Evolutionary conservation across 2,797 vertebrate genomes (phyloP).

Genomic region (Taeniopygia guttata): DNA sequence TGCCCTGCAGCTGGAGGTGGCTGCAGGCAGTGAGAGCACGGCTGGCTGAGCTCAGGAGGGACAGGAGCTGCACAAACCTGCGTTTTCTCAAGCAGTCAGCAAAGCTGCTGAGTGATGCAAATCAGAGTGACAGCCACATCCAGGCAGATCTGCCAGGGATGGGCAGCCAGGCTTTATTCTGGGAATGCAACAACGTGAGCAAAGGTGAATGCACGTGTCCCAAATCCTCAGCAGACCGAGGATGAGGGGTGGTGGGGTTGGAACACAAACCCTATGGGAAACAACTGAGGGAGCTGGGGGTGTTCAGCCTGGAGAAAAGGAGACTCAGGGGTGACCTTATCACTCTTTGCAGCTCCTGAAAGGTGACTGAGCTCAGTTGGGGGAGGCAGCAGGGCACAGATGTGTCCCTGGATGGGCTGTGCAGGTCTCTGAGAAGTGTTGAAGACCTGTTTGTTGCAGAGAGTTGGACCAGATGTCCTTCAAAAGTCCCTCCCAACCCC

Average conservation of each 20-base stretch:
- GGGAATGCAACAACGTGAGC: accelerated
- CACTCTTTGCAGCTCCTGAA: too few species aligned
- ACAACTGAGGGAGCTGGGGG: not conserved
- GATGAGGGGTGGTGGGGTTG: not conserved
- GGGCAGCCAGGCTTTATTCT: not conserved
- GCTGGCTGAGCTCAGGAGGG: not conserved
- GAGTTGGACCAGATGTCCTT: not conserved
- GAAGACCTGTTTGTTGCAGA: too few species aligned
- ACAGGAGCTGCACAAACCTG: not conserved
- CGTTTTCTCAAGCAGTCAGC: not conserved
- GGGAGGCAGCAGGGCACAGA: too few species aligned
- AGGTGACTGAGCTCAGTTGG: too few species aligned
- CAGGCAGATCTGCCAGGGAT: not conserved
- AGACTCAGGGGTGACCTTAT: not conserved
- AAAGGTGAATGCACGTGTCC: not conserved
- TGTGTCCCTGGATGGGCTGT: too few species aligned
- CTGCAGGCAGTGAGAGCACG: not conserved
- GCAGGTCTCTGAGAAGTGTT: too few species aligned
- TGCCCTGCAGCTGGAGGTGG: not conserved
- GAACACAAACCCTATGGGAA: not conserved
- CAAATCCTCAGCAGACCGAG: not conserved
- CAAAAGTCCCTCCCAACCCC: not conserved
- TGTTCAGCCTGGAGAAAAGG: not conserved
- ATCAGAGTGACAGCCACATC: not conserved
- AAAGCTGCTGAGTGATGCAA: not conserved